Evolutionary conservation across 2,797 vertebrate genomes (phyloP), one percentile per base, ranked within the genome.

Genomic region (Rhodeus uyekii): DNA sequence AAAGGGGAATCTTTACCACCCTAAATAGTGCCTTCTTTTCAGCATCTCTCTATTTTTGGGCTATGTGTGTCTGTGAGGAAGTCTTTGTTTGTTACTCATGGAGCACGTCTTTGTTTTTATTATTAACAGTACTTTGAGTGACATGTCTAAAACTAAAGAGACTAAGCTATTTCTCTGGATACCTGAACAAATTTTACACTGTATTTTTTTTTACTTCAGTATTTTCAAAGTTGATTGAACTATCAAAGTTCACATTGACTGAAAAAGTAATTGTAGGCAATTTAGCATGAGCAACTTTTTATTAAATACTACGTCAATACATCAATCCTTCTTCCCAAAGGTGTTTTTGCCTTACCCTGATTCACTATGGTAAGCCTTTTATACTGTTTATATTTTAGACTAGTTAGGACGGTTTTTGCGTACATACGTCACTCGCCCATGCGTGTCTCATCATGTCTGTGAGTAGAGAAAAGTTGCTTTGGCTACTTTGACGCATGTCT

Each of bases 1-100:
- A 92, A 65, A 87, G 82, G 80, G 58, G 38, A 88, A 67, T 53
- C 83, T 78, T n/a, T 86, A 50, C 83, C 88, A 90, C 83, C 73
- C 71, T 76, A 76, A 75, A 86, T 88, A 73, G 55, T 44, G 48
- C 60, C 50, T 34, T 61, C 53, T 64, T 74, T 63, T 65, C 48
- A 86, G 12, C 19, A 14, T 48, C 63, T 90, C 88, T 89, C 89
- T 90, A 87, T 81, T 85, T 85, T 64, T 46, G 68, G 53, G 46
- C 32, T 77, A 18, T 82, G 60, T 81, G 55, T 64, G 29, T 44
- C 81, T 76, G 82, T 89, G 90, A 76, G 13, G 55, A 24, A 58
- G 76, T 86, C 87, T 89, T 91, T 92, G 71, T 73, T 73, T 73
- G 48, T 55, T 24, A 48, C 48, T 85, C 91, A 44, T 53, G 69